Base-by-base conservation (phyloP, 2,113 vertebrate species). In the Rutilus rutilus region DNA sequence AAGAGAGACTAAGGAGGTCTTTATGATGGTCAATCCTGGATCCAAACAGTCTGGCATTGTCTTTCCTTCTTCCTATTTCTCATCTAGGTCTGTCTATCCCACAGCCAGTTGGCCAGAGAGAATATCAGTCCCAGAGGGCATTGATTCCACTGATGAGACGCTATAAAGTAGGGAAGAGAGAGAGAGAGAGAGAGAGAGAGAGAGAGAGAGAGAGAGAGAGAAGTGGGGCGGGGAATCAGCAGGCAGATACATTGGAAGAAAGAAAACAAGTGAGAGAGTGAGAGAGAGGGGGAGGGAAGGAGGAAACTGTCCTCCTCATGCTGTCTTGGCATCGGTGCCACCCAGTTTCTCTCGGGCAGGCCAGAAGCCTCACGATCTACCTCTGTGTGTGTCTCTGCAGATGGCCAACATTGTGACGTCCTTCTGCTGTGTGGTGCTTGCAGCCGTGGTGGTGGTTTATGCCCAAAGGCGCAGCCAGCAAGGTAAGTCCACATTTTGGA, bases 331-430 rank as follows among this genome's bases (percentile, higher is more conserved):
- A 86, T 86, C 89, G 90, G 86, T 90, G 92, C 91, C 88, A 89
- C 88, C 92, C 91, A 86, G 89, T 89, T 86, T 23, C 82, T 82
- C 85, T 86, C 88, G 87, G 79, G 83, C 89, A 77, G 39, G 67
- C 89, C 90, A 86, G 89, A 87, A 85, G 11, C 90, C 90, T 83
- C 91, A 91, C 86, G 86, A 91, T 92, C 82, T 90, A 88, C 92
- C 88, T 77, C 77, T 90, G 76, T 87, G 78, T 93, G 92, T 89
- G 85, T 88, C 87, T 94, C 93, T 87, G 88, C 97, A 99, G 98
- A 99, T 99, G 98, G 97, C 97, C 86, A 96, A 95, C 93, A 95
- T 96, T 21, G 93, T 97, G 93, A 97, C 95, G 15, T 97, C 97
- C 87, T 92, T 97, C 91, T 98, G 97, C 94, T 98, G 96, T 87